Conservation (phyloP, 2,797 vertebrate species). For the Bradypodion ventrale region DNA sequence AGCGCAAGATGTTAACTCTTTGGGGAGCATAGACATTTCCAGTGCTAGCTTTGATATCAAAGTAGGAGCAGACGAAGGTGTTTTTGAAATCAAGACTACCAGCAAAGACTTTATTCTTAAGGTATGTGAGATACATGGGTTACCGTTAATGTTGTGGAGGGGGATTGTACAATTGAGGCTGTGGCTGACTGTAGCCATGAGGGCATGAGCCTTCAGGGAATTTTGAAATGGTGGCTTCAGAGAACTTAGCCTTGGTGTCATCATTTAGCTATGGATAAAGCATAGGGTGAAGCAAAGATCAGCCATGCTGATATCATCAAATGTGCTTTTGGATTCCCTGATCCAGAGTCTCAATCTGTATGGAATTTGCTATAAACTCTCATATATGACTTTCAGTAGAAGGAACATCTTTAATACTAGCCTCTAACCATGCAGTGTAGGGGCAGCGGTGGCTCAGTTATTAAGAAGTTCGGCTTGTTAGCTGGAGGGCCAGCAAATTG, state of each 20-base stretch:
- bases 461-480: too few relatives aligned
- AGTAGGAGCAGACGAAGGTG: slow-evolving; percentile 81
- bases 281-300: neutral
- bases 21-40: slow-evolving; percentile 85
- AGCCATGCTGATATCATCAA: neutral
- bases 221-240: neutral
- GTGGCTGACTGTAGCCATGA: neutral
- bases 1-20: slow-evolving; percentile 84
- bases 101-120: slow-evolving; percentile 86
- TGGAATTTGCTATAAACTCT: neutral
- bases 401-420: neutral
- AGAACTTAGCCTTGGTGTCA: neutral
- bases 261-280: neutral
- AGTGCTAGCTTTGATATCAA: slow-evolving; percentile 84
- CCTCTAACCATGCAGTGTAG: neutral
- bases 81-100: slow-evolving; percentile 90
- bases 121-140: slow-evolving; percentile 71
- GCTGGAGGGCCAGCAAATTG: too few relatives aligned
- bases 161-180: neutral
- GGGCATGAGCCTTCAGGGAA: too few relatives aligned
- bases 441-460: too few relatives aligned
- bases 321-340: too few relatives aligned
- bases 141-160: neutral
- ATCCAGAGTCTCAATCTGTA: too few relatives aligned
- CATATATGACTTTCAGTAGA: neutral